Evolutionary conservation across 1,140 invertebrate genomes (phyloP).

Genomic region (Drosophila setifemur): DNA sequence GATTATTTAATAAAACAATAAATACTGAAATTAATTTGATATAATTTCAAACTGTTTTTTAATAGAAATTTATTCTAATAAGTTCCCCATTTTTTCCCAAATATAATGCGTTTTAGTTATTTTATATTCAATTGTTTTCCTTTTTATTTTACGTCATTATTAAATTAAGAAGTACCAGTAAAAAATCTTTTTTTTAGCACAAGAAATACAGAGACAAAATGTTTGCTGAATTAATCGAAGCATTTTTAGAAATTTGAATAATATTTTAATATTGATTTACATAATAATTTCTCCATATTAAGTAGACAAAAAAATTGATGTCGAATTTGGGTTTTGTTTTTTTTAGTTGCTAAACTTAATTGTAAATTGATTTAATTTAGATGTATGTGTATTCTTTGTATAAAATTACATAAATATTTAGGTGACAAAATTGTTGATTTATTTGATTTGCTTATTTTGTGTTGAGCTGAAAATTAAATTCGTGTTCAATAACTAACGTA

Average conservation of each 20-base stretch:
- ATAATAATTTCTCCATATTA: conserved; percentile 52
- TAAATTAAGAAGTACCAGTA: conserved; percentile 43
- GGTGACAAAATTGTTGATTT: conserved; percentile 42
- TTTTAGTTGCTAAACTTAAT: conserved; percentile 37
- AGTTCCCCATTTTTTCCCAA: no score
- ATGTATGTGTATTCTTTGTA: conserved; percentile 38
- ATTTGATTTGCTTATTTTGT: conserved; percentile 11
- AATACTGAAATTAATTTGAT: no score
- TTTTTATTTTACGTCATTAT: conserved; percentile 48
- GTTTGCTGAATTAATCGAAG: conserved; percentile 40
- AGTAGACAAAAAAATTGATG: conserved; percentile 72
- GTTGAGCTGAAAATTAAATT: conserved; percentile 68
- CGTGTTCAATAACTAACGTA: conserved; percentile 50
- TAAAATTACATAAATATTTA: conserved; percentile 61
- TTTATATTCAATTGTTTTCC: conserved; percentile 40
- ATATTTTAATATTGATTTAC: conserved; percentile 29
- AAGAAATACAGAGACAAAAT: conserved; percentile 34
- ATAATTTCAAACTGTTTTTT: no score
- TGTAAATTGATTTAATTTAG: conserved; percentile 56
- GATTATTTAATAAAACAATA: no score
- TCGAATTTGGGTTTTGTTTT: conserved; percentile 13
- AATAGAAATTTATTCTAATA: no score
- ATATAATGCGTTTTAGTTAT: conserved; percentile 3
- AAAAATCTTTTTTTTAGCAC: conserved; percentile 28
- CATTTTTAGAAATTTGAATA: conserved; percentile 31